A percentile compares a stretch with the other conserved stretches of the same genome.
These are phyloP conservation scores for Elmis aenea DNA, from an alignment of 2,888 invertebrate species.

Conservation along the genomic window DNA sequence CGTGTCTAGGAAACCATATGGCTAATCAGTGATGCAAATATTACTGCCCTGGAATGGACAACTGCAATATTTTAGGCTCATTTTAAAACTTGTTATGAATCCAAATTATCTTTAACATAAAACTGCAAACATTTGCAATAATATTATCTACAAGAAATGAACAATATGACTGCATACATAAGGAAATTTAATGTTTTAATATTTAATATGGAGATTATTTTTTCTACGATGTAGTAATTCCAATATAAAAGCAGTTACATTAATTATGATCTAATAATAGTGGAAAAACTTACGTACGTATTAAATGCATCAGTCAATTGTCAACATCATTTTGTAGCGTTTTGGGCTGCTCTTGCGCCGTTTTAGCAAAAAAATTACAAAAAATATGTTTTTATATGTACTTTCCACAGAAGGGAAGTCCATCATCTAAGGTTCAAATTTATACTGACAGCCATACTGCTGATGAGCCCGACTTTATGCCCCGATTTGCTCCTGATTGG, in stretches of 20 bases:
- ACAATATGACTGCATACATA: too few species aligned
- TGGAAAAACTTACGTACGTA: slow-evolving; percentile 25
- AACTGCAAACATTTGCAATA: too few species aligned
- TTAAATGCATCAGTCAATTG: slow-evolving; percentile 26
- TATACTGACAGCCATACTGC: slow-evolving; percentile 97
- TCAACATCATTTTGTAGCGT: slow-evolving; percentile 39
- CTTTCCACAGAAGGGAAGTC: slow-evolving; percentile 71
- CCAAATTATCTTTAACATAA: too few species aligned
- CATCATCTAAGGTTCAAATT: slow-evolving; percentile 85
- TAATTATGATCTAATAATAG: neutral
- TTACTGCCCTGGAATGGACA: slow-evolving; percentile 4
- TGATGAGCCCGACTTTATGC: slow-evolving; percentile 80
- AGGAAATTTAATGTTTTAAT: neutral
- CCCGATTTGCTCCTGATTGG: slow-evolving; percentile 65
- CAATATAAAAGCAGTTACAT: slow-evolving; percentile 1
- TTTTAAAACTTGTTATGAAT: too few species aligned
- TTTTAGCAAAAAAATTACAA: slow-evolving; percentile 34
- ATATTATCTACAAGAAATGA: too few species aligned
- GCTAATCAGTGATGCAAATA: slow-evolving; percentile 24
- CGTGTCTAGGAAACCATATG: slow-evolving; percentile 19
- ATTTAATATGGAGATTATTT: slow-evolving; percentile 17
- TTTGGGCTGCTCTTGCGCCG: slow-evolving; percentile 30
- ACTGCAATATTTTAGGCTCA: too few species aligned
- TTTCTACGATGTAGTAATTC: slow-evolving; percentile 1
- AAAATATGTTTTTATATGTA: slow-evolving; percentile 39